phyloP scores from a whole-genome alignment of 2,113 vertebrate species.

The Raja brachyura region DNA sequence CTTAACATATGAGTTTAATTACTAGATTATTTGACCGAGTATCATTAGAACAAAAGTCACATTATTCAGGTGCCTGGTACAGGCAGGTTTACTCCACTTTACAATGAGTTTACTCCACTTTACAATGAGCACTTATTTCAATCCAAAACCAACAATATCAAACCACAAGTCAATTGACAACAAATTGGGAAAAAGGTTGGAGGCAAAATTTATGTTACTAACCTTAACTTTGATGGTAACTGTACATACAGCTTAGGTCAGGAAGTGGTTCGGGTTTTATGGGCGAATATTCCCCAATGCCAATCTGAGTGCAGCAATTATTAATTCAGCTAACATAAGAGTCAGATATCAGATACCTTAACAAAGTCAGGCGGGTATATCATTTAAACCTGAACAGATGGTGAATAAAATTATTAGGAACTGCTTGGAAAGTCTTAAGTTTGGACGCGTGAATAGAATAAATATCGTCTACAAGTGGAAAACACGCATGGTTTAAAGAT shows the following conservation, averaged over 20 bases:
- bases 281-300: too few species aligned
- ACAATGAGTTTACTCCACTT: not conserved
- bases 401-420: not conserved
- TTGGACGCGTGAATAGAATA: not conserved
- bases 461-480: too few species aligned
- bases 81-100: not conserved
- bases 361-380: not conserved
- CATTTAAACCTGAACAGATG: not conserved
- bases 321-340: not conserved
- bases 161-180: not conserved
- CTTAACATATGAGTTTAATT: not conserved
- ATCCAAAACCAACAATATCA: not conserved
- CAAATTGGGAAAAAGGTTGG: not conserved
- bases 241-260: not conserved
- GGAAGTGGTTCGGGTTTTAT: not conserved
- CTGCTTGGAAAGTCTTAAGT: not conserved
- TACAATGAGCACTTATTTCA: not conserved
- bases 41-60: not conserved
- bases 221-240: not conserved
- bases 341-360: not conserved
- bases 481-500: not conserved
- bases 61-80: not conserved
- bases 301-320: not conserved
- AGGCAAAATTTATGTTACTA: not conserved
- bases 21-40: not conserved